Evolutionary conservation across 2,113 vertebrate genomes (phyloP).

Genomic region (Casuarius casuarius): DNA sequence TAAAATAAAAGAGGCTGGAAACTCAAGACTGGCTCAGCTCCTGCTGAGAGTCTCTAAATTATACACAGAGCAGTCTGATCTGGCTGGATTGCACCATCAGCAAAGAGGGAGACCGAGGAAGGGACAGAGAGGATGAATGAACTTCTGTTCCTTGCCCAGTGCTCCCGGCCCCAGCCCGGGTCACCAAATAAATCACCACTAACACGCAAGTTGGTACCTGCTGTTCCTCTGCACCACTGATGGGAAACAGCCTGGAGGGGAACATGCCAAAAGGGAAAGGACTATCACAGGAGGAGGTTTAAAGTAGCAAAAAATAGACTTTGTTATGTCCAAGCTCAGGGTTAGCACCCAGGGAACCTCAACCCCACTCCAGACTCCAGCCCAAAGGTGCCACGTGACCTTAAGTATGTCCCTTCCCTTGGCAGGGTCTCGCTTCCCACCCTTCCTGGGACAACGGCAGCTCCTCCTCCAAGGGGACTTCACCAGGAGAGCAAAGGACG

Average conservation of each 20-base stretch:
- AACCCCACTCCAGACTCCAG: neutral
- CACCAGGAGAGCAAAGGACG: neutral
- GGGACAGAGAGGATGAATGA: fast-evolving
- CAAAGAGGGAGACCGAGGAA: neutral
- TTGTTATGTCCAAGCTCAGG: neutral
- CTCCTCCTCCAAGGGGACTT: neutral
- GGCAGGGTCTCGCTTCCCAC: neutral
- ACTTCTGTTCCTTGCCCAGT: neutral
- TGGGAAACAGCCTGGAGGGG: neutral
- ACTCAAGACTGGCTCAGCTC: neutral
- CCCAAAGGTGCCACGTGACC: neutral
- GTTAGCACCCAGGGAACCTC: neutral
- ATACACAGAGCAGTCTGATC: neutral
- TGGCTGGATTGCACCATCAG: fast-evolving
- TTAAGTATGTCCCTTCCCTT: neutral
- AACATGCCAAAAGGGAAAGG: neutral
- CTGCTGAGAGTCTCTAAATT: neutral
- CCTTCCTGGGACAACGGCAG: neutral
- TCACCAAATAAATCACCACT: neutral
- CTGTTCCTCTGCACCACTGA: neutral
- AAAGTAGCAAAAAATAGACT: neutral
- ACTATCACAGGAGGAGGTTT: neutral
- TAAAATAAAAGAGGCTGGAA: slow-evolving; percentile 8
- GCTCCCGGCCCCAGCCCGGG: neutral
- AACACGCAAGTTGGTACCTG: neutral